These are phyloP conservation scores for Lucilia cuprina DNA, from an alignment of 1,140 invertebrate genomes.

Conservation along the genomic window DNA sequence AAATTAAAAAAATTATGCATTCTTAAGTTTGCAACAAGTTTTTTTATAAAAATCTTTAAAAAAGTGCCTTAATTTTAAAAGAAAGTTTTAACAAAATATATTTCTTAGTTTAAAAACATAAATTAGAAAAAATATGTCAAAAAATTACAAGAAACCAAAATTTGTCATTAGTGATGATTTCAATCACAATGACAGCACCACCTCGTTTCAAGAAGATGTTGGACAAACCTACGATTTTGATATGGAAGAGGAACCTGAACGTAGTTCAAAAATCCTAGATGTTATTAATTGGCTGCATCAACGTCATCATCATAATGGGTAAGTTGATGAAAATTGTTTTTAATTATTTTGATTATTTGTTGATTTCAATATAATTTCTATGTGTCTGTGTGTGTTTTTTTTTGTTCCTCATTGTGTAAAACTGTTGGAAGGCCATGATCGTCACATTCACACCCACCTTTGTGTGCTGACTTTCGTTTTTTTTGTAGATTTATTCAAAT, in stretches of 20 bases:
- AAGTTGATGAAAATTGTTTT: conserved; percentile 33
- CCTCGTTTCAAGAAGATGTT: background rate
- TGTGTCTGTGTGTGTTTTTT: background rate
- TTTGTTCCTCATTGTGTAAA: no score
- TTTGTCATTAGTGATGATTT: conserved; percentile 27
- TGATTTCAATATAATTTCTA: background rate
- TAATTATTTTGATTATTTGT: background rate
- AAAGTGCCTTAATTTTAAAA: background rate
- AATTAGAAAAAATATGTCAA: background rate
- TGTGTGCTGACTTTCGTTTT: background rate
- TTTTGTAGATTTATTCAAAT: no score
- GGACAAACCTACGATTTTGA: conserved; percentile 40
- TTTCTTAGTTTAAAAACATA: no score
- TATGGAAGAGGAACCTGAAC: conserved; percentile 46
- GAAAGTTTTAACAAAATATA: no score
- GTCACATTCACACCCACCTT: background rate
- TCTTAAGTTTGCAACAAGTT: background rate
- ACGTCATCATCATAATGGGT: conserved; percentile 46
- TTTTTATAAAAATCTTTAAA: background rate
- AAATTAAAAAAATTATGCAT: background rate
- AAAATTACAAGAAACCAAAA: conserved; percentile 14
- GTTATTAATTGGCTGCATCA: conserved; percentile 51
- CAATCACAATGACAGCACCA: background rate
- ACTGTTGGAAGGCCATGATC: background rate
- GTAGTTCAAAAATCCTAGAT: conserved; percentile 52